phyloP scores from a whole-genome alignment of 2,113 vertebrate species.

The Calonectris borealis region DNA sequence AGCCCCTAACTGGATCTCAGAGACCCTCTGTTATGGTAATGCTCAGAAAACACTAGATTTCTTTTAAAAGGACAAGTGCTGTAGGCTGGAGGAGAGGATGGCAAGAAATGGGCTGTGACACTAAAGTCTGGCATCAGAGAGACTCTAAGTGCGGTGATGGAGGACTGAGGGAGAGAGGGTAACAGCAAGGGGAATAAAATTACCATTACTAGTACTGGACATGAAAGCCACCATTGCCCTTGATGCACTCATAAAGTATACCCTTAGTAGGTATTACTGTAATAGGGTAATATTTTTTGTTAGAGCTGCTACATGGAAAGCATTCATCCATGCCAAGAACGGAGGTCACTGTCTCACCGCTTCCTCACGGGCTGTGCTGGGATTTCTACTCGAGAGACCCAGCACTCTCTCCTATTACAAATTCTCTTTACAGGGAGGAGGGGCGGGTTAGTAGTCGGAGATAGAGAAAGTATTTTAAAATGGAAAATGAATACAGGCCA shows the following conservation, averaged over 20 bases:
- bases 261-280: not conserved
- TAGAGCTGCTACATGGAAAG: not conserved
- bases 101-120: not conserved
- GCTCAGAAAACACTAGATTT: not conserved
- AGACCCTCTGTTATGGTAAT: not conserved
- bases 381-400: not conserved
- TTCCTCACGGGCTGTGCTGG: not conserved
- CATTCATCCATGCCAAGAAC: conserved; percentile 24
- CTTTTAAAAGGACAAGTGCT: not conserved
- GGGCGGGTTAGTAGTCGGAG: not conserved
- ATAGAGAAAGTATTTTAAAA: not conserved
- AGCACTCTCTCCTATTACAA: not conserved
- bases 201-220: not conserved
- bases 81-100: not conserved
- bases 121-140: not conserved
- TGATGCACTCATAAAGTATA: conserved; percentile 14
- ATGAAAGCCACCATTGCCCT: conserved; percentile 52
- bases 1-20: not conserved
- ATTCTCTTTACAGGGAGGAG: not conserved
- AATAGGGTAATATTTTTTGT: conserved; percentile 36
- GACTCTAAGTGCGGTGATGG: not conserved
- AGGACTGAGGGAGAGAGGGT: not conserved
- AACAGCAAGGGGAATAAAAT: not conserved
- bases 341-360: conserved; percentile 7
- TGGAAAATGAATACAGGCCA: not conserved